Conservation (phyloP, 2,113 vertebrate genomes). For the Nannospalax galili region DNA sequence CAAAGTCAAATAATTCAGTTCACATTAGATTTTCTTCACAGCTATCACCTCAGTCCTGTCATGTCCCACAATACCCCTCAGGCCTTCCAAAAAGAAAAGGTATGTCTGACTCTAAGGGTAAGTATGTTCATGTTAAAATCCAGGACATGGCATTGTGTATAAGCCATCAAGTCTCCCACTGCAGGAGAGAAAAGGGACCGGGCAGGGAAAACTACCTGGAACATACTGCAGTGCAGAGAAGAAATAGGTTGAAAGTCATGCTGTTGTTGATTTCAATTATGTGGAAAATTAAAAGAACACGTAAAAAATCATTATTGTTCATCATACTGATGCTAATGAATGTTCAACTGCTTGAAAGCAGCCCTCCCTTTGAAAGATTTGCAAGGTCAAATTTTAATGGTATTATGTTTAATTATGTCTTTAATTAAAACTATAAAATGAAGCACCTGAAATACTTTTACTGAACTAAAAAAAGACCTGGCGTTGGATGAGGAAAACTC, state of each 20-base stretch:
- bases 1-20: neutral
- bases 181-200: neutral
- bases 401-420: slow-evolving; percentile 44
- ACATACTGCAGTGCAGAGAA: neutral
- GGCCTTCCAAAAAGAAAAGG: neutral
- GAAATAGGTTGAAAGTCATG: neutral
- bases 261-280: neutral
- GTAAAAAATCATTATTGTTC: neutral
- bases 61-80: no score
- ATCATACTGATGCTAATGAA: neutral
- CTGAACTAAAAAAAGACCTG: neutral
- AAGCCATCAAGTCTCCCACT: neutral
- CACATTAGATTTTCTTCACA: neutral
- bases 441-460: slow-evolving; percentile 11
- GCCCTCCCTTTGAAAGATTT: neutral
- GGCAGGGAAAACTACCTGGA: no score
- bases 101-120: neutral
- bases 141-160: neutral
- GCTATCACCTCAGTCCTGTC: no score
- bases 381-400: slow-evolving; percentile 17
- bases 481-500: neutral
- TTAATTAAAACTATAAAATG: slow-evolving; percentile 57
- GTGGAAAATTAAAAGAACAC: slow-evolving; percentile 27
- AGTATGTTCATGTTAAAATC: neutral
- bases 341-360: neutral